A percentile compares a stretch with the other conserved stretches of the same genome.
phyloP scores from a whole-genome alignment of 2,888 invertebrate species.

The Kuschelorhynchus macadamiae region DNA sequence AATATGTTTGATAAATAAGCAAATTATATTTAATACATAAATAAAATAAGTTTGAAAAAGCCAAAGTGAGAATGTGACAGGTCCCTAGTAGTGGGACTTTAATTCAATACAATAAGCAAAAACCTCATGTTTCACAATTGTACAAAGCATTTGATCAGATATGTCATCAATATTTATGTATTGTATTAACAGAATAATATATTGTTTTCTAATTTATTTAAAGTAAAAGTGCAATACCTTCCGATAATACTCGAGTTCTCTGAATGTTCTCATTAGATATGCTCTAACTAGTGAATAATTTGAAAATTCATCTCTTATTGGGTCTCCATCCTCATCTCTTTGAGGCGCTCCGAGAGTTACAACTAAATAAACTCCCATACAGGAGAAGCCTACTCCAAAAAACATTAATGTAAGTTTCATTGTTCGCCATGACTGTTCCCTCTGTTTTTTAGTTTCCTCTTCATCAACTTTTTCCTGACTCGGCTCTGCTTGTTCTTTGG shows the following conservation, averaged over 20 bases:
- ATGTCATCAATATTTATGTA: no score
- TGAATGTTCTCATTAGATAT: constrained; percentile 77
- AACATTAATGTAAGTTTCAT: constrained; percentile 64
- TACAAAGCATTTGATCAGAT: no score
- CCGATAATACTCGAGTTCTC: constrained; percentile 64
- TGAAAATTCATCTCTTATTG: constrained; percentile 83
- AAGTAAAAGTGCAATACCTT: constrained; percentile 52
- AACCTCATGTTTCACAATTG: no score
- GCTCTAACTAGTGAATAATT: constrained; percentile 77
- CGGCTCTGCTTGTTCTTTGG: constrained; percentile 54
- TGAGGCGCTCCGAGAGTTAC: constrained; percentile 83
- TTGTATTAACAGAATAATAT: no score
- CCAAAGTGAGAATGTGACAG: no score
- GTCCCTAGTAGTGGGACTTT: no score
- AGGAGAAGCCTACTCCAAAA: constrained; percentile 76
- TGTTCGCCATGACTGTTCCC: constrained; percentile 63
- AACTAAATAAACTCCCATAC: constrained; percentile 74
- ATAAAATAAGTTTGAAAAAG: no score
- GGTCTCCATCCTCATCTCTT: constrained; percentile 79
- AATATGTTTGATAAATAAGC: no score
- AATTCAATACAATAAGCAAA: no score
- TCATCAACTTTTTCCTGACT: constrained; percentile 52
- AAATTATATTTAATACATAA: no score
- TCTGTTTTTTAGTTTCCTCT: constrained; percentile 58
- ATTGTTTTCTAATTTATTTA: no score